These are phyloP conservation scores for Enteromius trimaculatus DNA, from an alignment of 2,797 vertebrate species.

Conservation along the genomic window DNA sequence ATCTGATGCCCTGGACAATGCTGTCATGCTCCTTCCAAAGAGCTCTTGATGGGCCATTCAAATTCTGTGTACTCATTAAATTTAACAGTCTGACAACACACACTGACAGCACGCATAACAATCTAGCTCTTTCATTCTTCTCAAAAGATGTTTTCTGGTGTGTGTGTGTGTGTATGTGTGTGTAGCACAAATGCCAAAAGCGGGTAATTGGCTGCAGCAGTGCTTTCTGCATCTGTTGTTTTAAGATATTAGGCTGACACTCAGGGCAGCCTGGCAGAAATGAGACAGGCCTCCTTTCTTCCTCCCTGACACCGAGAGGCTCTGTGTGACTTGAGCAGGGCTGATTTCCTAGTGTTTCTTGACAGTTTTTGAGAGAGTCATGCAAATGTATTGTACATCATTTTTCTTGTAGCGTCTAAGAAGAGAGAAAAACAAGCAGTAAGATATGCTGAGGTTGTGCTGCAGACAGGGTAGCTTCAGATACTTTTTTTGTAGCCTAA, in stretches of 20 bases:
- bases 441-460: conserved; percentile 5
- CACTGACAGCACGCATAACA: conserved; percentile 79
- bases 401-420: conserved; percentile 69
- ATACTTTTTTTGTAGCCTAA: conserved; percentile 21
- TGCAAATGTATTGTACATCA: conserved; percentile 65
- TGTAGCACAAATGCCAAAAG: conserved; percentile 73
- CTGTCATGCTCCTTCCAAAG: conserved; percentile 75
- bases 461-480: conserved; percentile 21
- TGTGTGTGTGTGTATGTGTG: conserved; percentile 33
- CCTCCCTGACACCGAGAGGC: conserved; percentile 41
- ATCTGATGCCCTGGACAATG: conserved; percentile 78
- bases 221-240: conserved; percentile 80
- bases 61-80: conserved; percentile 83
- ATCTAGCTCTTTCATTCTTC: conserved; percentile 79
- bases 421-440: conserved; percentile 38
- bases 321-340: conserved; percentile 68
- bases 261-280: conserved; percentile 78
- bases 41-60: conserved; percentile 82
- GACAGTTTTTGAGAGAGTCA: conserved; percentile 75
- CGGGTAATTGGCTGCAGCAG: conserved; percentile 83
- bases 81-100: conserved; percentile 84
- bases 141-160: conserved; percentile 79
- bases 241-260: conserved; percentile 84
- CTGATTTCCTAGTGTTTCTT: conserved; percentile 73
- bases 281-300: conserved; percentile 65